Evolutionary conservation across 2,888 invertebrate species (phyloP).

Genomic region (Pediacus dermestoides): DNA sequence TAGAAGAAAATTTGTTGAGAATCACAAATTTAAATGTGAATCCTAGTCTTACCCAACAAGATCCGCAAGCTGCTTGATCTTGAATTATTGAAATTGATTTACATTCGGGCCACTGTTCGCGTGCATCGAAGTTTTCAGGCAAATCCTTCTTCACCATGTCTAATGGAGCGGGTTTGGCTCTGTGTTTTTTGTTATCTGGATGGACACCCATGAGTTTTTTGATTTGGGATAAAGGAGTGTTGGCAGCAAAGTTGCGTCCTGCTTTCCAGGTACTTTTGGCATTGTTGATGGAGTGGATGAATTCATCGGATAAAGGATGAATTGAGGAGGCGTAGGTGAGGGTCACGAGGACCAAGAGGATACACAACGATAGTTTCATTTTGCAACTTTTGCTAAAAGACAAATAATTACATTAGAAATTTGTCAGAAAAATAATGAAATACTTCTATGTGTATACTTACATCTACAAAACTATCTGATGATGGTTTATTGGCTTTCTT

Average conservation of each 20-base stretch:
- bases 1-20: constrained; percentile 3
- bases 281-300: constrained; percentile 54
- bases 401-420: too few species aligned
- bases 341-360: too few species aligned
- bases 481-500: too few species aligned
- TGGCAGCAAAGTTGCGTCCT: constrained; percentile 68
- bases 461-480: too few species aligned
- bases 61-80: constrained; percentile 84
- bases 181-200: background rate
- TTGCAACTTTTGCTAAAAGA: too few species aligned
- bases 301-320: constrained; percentile 26
- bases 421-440: too few species aligned
- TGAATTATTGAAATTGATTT: constrained; percentile 74
- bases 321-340: too few species aligned
- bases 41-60: constrained; percentile 84
- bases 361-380: too few species aligned
- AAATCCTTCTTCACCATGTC: constrained; percentile 38
- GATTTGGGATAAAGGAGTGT: constrained; percentile 46
- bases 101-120: constrained; percentile 74
- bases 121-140: constrained; percentile 74
- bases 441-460: too few species aligned
- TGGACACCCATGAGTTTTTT: constrained; percentile 16
- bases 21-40: constrained; percentile 3
- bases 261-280: constrained; percentile 72
- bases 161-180: background rate